Evolutionary conservation across 2,888 invertebrate genomes (phyloP).

Genomic region (Aspidapion aeneum): DNA sequence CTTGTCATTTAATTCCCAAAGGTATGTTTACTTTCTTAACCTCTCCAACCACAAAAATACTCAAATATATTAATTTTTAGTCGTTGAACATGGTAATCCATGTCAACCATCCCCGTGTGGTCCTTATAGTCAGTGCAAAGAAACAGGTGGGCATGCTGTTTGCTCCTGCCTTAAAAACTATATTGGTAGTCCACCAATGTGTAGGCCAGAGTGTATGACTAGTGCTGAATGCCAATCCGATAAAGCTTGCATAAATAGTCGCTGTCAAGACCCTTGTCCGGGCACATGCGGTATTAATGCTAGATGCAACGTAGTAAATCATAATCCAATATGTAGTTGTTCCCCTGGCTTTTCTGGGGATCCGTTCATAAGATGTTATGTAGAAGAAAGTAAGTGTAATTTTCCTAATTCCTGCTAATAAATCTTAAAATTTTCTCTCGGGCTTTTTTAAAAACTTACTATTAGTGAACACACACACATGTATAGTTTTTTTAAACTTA

Average conservation of each 20-base stretch:
- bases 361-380: conserved; percentile 58
- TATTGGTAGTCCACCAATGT: conserved; percentile 72
- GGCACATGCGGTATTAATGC: conserved; percentile 74
- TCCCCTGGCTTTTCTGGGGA: conserved; percentile 64
- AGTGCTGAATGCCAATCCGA: conserved; percentile 74
- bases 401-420: conserved; percentile 1
- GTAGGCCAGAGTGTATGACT: conserved; percentile 73
- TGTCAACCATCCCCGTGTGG: conserved; percentile 76
- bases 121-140: conserved; percentile 71
- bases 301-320: conserved; percentile 70
- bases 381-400: conserved; percentile 51
- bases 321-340: conserved; percentile 79
- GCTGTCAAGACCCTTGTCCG: conserved; percentile 73
- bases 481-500: no score
- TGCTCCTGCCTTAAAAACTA: conserved; percentile 76
- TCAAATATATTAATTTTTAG: conserved; percentile 21
- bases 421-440: not conserved
- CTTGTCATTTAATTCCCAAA: conserved; percentile 45
- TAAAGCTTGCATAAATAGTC: conserved; percentile 68
- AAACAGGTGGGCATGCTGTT: conserved; percentile 68
- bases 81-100: conserved; percentile 53
- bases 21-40: conserved; percentile 39
- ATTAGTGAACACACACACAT: no score
- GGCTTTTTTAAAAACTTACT: not conserved
- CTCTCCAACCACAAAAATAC: no score